Evolutionary conservation across 2,113 vertebrate genomes (phyloP), one percentile per base, ranked within the genome.

Genomic region (Dromaius novaehollandiae): DNA sequence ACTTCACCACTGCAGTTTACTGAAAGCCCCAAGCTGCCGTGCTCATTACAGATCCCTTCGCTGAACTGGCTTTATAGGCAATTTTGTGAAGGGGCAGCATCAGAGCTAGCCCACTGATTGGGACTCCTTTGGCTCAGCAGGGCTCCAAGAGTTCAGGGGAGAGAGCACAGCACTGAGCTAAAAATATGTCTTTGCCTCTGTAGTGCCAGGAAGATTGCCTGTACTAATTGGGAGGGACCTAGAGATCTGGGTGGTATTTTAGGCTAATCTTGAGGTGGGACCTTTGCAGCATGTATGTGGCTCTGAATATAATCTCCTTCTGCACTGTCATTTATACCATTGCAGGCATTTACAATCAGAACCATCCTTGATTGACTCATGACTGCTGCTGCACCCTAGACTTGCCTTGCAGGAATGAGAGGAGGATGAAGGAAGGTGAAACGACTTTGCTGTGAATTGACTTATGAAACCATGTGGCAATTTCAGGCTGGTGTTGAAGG

Each of bases 41-140:
- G 95, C 97, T 97, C 97, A 97, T 98, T 98, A 98, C 89, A 65
- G 79, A 95, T 88, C 97, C 96, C 61, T 86, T 95, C 11, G 73
- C 89, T 88, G 89, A 96, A 95, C 96, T 53, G 73, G 90, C 89
- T 97, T 97, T 95, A 82, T 75, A 86, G 92, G 95, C 97, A 98
- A 98, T 98, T 97, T 98, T 93, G 73, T 96, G 97, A 97, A 97
- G 96, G 97, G 94, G 96, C 96, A 95, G 97, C 97, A 95, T 98
- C 94, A 88, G 97, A 96, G 93, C 91, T 89, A 94, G 96, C 94
- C 97, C 92, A 93, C 97, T 98, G 97, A 98, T 98, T 98, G 98
- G 97, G 91, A 96, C 98, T 97, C 91, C 89, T 96, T 97, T 36
- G 95, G 97, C 97, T 91, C 98, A 98, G 98, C 97, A 0, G 98